A percentile compares a stretch with the other conserved stretches of the same genome.
These are phyloP conservation scores for Macheiramphus alcinus DNA, from an alignment of 2,113 vertebrate genomes.

Conservation along the genomic window DNA sequence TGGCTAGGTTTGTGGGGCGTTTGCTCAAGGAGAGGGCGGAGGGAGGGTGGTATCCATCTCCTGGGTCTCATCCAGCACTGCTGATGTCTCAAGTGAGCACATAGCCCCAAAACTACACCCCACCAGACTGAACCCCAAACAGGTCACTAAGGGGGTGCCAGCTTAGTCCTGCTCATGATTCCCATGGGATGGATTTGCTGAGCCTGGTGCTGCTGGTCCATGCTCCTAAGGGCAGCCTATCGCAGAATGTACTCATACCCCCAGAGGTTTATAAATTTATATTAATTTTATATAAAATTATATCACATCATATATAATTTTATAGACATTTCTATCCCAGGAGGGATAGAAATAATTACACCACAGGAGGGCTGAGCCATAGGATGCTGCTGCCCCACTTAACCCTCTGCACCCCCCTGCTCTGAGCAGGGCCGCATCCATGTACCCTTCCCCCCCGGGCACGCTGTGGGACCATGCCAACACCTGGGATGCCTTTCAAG, in stretches of 20 bases:
- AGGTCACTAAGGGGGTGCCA: neutral
- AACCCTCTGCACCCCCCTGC: neutral
- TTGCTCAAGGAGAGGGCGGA: neutral
- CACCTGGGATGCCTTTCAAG: neutral
- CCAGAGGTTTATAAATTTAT: neutral
- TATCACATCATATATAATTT: neutral
- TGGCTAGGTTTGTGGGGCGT: rapidly evolving
- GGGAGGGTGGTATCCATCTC: neutral
- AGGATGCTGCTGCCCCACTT: neutral
- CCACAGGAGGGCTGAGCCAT: neutral
- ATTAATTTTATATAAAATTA: neutral
- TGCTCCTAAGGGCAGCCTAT: neutral
- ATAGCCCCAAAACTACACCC: neutral
- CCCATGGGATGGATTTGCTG: neutral
- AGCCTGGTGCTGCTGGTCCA: neutral
- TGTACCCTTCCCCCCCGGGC: too few species aligned
- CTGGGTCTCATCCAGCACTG: neutral
- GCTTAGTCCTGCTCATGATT: neutral
- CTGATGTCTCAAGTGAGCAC: neutral
- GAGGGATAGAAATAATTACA: neutral
- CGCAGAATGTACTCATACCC: neutral
- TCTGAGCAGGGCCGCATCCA: neutral
- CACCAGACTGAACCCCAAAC: neutral
- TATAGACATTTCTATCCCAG: neutral
- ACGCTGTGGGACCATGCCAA: neutral